Base-by-base conservation (phyloP, 2,888 invertebrate genomes). In the Liodrosophila aerea region DNA sequence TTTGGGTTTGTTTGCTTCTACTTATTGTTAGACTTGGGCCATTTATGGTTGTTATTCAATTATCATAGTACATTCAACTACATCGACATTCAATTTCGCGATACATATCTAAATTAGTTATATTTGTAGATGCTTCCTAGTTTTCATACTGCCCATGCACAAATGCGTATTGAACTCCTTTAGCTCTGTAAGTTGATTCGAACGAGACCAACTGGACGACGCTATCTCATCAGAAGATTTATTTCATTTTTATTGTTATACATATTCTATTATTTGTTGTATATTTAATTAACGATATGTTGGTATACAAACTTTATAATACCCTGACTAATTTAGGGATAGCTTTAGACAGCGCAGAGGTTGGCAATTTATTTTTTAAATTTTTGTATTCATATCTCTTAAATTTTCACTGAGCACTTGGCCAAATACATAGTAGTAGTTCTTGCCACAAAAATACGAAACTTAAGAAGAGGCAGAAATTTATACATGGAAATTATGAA, bases 281-380 rank as follows among this genome's bases (percentile, higher is more conserved):
- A 69, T 67, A 71, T 72, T 86, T 71, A 73, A 72, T 75, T 77
- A 86, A 86, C 85, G 85, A 86, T 86, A 86, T 86, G 85, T 86
- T 72, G 84, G 85, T 84, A 86, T 80, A 85, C 83, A 85, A 86
- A 86, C 77, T 75, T 86, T 73, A 76, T 74, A 80, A 71, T 77
- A 84, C 75, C 77, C 84, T 76, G 73, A 68, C 71, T 76, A 73
- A 70, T 62, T 64, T 44, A 58, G 62, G 65, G 58, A 69, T 67
- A 73, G 77, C 61, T 74, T 62, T 37, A 64, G 61, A 64, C 53
- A 72, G 50, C 64, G 67, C 61, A 47, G n/a, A n/a, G 46, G 45
- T 74, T 64, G 71, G 62, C 71, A 57, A 52, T 49, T 43, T 27
- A 22, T 15, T 5, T 34, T 22, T 15, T 7, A 30, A 12, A 12